Percentiles rank a stretch among this genome's conserved stretches.
Evolutionary conservation across 2,888 invertebrate species (phyloP).

Genomic region (Orchesellides sinensis): DNA sequence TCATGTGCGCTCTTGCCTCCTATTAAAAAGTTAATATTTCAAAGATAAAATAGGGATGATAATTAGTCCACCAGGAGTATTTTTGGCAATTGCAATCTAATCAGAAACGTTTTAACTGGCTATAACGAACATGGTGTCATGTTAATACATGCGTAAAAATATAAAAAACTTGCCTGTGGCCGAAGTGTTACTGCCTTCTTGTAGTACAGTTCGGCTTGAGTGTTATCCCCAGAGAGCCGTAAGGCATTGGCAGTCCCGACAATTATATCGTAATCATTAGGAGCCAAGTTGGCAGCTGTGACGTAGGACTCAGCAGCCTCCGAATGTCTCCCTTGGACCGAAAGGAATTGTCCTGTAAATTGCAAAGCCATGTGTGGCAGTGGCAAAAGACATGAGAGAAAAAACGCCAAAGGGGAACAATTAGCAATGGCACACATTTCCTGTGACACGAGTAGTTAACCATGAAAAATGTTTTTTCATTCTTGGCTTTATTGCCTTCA

Average conservation of each 20-base stretch:
- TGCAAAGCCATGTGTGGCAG: constrained; percentile 44
- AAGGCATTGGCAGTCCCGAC: constrained; percentile 93
- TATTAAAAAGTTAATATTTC: constrained; percentile 76
- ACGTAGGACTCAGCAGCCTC: constrained; percentile 91
- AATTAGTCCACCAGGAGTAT: constrained; percentile 44
- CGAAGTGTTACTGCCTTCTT: constrained; percentile 84
- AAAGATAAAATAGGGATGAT: neutral
- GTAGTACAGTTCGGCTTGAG: constrained; percentile 92
- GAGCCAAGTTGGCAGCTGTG: constrained; percentile 86
- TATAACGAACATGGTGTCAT: too few species aligned
- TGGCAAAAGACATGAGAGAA: constrained; percentile 34
- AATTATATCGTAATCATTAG: constrained; percentile 88
- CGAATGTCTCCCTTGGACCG: constrained; percentile 85
- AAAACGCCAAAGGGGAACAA: constrained; percentile 58
- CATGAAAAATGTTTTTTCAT: constrained; percentile 64
- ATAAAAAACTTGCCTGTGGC: constrained; percentile 80
- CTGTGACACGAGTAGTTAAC: constrained; percentile 66
- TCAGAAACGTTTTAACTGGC: too few species aligned
- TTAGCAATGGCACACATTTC: constrained; percentile 64
- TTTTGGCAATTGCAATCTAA: constrained; percentile 3
- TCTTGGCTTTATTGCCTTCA: constrained; percentile 48
- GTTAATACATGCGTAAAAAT: too few species aligned
- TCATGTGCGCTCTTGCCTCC: constrained; percentile 94
- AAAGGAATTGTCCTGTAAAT: constrained; percentile 89
- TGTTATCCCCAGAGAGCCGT: constrained; percentile 87